Conservation (phyloP, 2,797 vertebrate genomes). For the Xiphophorus birchmanni region DNA sequence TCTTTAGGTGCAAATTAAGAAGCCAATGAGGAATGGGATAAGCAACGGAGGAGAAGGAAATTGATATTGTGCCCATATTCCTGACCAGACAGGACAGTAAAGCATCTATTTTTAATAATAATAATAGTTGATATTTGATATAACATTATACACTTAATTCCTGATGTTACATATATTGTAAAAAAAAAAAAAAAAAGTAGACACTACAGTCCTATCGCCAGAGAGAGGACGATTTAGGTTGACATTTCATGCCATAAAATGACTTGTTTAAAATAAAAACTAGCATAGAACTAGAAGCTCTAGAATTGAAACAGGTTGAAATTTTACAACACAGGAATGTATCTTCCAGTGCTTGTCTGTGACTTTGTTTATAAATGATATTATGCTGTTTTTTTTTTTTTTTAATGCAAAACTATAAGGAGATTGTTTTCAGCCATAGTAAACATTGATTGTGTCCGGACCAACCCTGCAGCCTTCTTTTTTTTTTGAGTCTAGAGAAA, state of each 20-base stretch:
- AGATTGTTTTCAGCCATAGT: background rate
- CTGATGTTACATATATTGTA: background rate
- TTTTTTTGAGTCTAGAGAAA: slow-evolving; percentile 20
- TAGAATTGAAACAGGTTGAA: background rate
- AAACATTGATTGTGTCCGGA: background rate
- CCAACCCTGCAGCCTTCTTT: background rate
- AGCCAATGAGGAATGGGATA: background rate
- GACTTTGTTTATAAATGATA: background rate
- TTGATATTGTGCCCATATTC: background rate
- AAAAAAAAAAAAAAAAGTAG: background rate
- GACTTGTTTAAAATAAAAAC: background rate
- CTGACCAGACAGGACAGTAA: background rate
- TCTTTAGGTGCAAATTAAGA: slow-evolving; percentile 1
- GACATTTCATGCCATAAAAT: too few relatives aligned
- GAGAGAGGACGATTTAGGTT: too few relatives aligned
- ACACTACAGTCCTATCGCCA: too few relatives aligned
- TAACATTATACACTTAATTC: background rate
- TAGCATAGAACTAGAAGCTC: background rate
- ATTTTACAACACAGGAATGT: background rate
- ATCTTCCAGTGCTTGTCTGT: background rate
- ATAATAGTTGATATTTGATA: too few relatives aligned
- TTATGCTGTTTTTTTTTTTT: background rate
- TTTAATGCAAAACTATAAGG: background rate
- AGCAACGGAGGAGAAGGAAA: background rate
- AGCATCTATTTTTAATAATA: background rate